Conservation (phyloP, 2,113 vertebrate genomes). For the Alaudala cheleensis region DNA sequence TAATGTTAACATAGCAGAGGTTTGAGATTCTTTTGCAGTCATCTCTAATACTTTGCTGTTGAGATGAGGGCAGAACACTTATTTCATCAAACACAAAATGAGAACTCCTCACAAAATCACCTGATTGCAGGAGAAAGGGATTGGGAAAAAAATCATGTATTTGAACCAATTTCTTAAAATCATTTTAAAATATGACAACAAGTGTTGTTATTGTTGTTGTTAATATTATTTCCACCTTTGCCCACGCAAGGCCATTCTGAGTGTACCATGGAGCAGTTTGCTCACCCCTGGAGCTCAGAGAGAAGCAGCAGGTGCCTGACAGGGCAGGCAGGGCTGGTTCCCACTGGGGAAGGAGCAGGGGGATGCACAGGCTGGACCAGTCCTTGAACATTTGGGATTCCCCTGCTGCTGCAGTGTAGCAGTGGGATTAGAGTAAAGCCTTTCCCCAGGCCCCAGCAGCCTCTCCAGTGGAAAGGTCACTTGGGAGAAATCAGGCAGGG, state of each 20-base stretch:
- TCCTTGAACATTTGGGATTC: neutral
- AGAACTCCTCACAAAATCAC: neutral
- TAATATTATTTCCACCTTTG: neutral
- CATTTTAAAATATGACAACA: neutral
- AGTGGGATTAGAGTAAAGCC: no score
- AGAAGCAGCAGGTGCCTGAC: accelerated
- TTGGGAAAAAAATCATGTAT: neutral
- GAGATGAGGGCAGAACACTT: neutral
- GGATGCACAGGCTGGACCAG: neutral
- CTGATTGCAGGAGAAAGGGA: neutral
- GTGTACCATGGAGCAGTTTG: accelerated
- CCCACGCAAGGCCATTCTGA: neutral
- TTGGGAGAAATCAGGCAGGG: no score
- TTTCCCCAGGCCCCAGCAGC: no score
- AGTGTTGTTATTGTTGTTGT: neutral
- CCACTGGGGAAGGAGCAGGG: neutral
- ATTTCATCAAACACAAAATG: neutral
- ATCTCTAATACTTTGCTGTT: neutral
- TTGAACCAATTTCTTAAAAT: neutral
- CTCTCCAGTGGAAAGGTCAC: no score
- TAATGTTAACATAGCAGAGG: neutral
- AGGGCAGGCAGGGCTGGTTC: accelerated
- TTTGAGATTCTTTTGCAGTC: neutral
- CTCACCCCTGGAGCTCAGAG: neutral
- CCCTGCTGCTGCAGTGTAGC: neutral